phyloP scores from a whole-genome alignment of 2,113 vertebrate genomes.

The western clawed frog (Xenopus tropicalis) region DNA sequence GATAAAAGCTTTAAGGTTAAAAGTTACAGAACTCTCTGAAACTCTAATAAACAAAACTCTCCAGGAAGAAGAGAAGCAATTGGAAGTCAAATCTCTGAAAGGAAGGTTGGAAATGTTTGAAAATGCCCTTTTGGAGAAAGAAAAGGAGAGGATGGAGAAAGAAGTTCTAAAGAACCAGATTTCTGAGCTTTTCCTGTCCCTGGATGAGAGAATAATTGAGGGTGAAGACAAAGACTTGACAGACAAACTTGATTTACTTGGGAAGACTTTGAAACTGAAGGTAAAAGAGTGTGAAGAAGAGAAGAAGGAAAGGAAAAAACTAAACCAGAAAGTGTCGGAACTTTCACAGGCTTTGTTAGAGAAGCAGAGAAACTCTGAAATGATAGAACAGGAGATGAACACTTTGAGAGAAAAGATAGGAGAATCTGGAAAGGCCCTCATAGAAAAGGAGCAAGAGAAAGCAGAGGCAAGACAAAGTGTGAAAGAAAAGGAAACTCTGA shows the following conservation, averaged over 20 bases:
- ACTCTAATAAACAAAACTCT: not conserved
- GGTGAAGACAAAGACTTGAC: not conserved
- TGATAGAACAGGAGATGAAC: slow-evolving; percentile 36
- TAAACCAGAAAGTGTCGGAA: not conserved
- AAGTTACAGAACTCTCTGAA: slow-evolving; percentile 2
- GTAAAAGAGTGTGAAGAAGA: not conserved
- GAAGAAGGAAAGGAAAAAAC: not conserved
- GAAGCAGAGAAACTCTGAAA: slow-evolving; percentile 42
- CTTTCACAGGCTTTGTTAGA: slow-evolving; percentile 3
- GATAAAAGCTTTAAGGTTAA: not conserved
- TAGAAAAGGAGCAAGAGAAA: slow-evolving; percentile 30
- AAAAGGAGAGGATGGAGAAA: not conserved
- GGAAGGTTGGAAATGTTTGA: not conserved
- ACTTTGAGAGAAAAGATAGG: slow-evolving; percentile 45
- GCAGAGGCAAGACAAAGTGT: not conserved
- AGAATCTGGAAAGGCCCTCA: slow-evolving; percentile 38
- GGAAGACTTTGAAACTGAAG: not conserved
- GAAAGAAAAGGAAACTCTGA: slow-evolving; percentile 1
- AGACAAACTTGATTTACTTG: not conserved
- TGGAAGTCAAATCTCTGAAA: not conserved
- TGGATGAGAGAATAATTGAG: not conserved
- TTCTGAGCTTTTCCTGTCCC: not conserved
- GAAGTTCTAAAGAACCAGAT: not conserved
- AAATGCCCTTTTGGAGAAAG: not conserved
- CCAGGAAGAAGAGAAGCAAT: not conserved